A percentile compares a stretch with the other conserved stretches of the same genome.
phyloP scores from a whole-genome alignment of 1,140 invertebrate genomes.

The Neodiprion lecontei region DNA sequence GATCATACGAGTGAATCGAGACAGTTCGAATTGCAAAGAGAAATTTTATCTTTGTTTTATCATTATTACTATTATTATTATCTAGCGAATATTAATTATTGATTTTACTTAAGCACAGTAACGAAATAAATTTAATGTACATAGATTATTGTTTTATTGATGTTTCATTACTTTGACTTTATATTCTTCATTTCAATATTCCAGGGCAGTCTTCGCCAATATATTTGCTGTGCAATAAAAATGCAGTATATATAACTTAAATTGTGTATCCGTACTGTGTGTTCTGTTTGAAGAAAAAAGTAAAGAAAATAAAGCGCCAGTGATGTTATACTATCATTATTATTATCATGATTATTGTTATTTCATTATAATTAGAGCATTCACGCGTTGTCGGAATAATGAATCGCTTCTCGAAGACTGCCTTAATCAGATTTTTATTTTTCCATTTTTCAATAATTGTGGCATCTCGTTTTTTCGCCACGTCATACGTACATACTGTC shows the following conservation, averaged over 20 bases:
- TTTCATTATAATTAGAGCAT: no score
- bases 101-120: slow-evolving; percentile 46
- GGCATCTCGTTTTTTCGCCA: slow-evolving; percentile 22
- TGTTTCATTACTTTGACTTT: slow-evolving; percentile 19
- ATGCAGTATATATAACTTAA: no score
- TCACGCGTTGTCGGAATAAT: no score
- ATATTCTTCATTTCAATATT: slow-evolving; percentile 16
- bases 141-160: slow-evolving; percentile 45
- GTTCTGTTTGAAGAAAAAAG: no score
- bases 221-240: no score
- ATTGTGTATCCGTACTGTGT: no score
- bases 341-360: no score
- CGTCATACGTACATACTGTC: neutral
- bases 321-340: no score
- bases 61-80: slow-evolving; percentile 47
- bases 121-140: slow-evolving; percentile 56
- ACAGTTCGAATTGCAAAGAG: slow-evolving; percentile 30
- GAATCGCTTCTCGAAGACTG: neutral
- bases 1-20: neutral
- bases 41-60: slow-evolving; percentile 43
- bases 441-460: neutral
- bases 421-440: neutral
- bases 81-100: slow-evolving; percentile 37
- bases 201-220: neutral
- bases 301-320: no score